Evolutionary conservation across 2,113 vertebrate genomes (phyloP), one percentile per base, ranked within the genome.

Genomic region (Scophthalmus maximus): DNA sequence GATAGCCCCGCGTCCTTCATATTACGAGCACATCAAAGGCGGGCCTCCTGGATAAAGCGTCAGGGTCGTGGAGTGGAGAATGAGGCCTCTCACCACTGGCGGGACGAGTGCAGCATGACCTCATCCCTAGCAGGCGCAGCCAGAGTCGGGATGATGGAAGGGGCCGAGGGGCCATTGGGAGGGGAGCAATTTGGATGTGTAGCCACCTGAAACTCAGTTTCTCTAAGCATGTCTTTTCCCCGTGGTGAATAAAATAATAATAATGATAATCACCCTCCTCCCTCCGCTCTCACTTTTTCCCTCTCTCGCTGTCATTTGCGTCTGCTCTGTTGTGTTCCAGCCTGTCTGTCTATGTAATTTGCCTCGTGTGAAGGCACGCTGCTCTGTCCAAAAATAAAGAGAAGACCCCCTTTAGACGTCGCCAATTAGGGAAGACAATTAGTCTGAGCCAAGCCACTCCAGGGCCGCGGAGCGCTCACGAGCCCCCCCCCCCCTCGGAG

Each of bases 341-440:
- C 81, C 93, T 94, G 95, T 86, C 87, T 87, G 67, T 82, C 75
- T 47, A 49, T 92, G 93, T 95, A 95, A 95, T 95, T 90, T 91
- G 93, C 90, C 89, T 84, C 59, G 91, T 87, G 81, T 91, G 94
- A 93, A 93, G 82, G 82, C 82, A 87, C 74, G 80, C 81, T n/a
- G 93, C 94, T 96, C 95, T 93, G 94, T 95, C 94, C 93, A 90
- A 75, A 94, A 93, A 94, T 92, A 90, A 94, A 93, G 89, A 93
- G 94, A 93, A 87, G 85, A 87, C 76, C 93, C 92, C 94, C 95
- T 95, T 94, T 95, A 96, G 95, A 97, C 95, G 95, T 94, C 91
- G 79, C 96, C 96, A 98, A 98, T 97, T 97, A 97, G 95, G 95
- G 93, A n/a, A 95, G 94, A 95, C 95, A 96, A 96, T 97, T 97